phyloP scores from a whole-genome alignment of 1,140 invertebrate genomes.

The Apis laboriosa region DNA sequence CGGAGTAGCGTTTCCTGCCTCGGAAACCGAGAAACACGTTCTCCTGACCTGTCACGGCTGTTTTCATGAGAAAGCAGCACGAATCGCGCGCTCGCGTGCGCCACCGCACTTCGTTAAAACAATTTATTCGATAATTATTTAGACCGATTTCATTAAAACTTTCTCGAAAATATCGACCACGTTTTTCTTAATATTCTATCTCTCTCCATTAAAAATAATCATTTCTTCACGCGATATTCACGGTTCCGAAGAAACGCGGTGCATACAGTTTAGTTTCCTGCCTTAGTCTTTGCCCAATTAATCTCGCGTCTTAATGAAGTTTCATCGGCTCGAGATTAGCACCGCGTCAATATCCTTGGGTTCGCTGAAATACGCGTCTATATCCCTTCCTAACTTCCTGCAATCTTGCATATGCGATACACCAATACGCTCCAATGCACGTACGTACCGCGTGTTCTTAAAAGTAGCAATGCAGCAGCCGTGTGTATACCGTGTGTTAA shows the following conservation, averaged over 20 bases:
- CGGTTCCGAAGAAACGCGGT: background rate
- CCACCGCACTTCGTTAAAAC: conserved; percentile 7
- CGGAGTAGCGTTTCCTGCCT: conserved; percentile 49
- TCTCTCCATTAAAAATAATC: no score
- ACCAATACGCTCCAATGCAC: conserved; percentile 10
- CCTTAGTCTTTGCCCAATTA: conserved; percentile 37
- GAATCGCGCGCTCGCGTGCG: background rate
- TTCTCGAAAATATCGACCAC: background rate
- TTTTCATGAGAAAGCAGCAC: conserved; percentile 40
- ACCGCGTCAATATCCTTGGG: conserved; percentile 2
- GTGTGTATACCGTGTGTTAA: no score
- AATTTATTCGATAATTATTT: conserved; percentile 24
- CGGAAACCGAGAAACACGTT: conserved; percentile 51
- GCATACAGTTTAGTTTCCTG: background rate
- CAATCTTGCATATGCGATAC: conserved; percentile 19
- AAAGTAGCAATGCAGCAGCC: background rate
- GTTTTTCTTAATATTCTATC: background rate
- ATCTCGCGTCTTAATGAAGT: conserved; percentile 53
- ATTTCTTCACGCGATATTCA: background rate
- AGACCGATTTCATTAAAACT: no score
- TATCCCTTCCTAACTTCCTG: background rate
- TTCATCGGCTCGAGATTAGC: conserved; percentile 30
- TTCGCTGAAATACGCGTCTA: background rate
- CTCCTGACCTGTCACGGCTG: conserved; percentile 47
- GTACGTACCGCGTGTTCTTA: conserved; percentile 1